Base-by-base conservation (phyloP, 2,113 vertebrate species). In the Heloderma charlesbogerti region DNA sequence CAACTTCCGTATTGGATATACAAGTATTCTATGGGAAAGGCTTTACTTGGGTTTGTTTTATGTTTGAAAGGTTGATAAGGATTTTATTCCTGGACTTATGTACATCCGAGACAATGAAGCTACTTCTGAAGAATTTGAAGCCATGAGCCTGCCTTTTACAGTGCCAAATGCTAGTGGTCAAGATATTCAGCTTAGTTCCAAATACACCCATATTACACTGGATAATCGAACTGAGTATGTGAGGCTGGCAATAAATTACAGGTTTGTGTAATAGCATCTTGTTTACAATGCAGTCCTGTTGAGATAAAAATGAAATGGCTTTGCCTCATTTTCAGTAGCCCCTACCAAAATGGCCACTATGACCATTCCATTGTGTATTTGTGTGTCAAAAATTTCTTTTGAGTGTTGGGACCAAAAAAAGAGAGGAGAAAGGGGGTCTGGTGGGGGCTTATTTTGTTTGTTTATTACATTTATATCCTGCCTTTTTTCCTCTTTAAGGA, bases 11-110 rank as follows among this genome's bases (percentile, higher is more conserved):
- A 6, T 75, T 84, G 51, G 29, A n/a, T 66, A 29, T 82, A 37
- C 10, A 75, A 57, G 25, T 72, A 25, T 84, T 63, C 29, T 84
- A 37, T 82, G 48, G 22, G 29, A 80, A 89, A 69, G 13, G 48
- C 25, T 67, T 83, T 34, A 88, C 3, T n/a, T 80, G 34, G 18
- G 22, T 71, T 69, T 67, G n/a, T 80, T 69, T 86, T 71, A 12
- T 67, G 54, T 92, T 83, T 69, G 25, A 93, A 95, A 99, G 99
- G 99, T 99, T 60, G 99, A 99, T 97, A 99, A 99, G 94, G 99
- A 99, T 96, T 99, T 99, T 93, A 99, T 99, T 96, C 99, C 99
- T 27, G 99, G 99, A 13, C 97, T 99, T 91, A 99, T 99, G 99
- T 99, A 99, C 93, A 99, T 99, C 95, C 97, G 99, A 66, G 99